Evolutionary conservation across 1,140 invertebrate genomes (phyloP).

Genomic region (Aleiodes sp.): DNA sequence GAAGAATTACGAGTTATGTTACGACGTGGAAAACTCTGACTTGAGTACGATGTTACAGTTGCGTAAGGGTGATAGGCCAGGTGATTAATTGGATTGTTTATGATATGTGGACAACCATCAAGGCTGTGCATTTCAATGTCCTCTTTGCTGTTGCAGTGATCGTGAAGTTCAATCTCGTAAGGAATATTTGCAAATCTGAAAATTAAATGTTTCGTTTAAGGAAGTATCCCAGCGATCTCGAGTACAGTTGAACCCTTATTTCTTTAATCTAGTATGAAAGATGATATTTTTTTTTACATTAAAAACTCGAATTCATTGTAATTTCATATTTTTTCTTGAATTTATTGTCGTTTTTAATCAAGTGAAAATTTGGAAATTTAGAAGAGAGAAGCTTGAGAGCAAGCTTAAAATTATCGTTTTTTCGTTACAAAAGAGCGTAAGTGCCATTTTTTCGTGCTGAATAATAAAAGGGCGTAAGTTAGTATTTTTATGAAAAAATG

Average conservation of each 20-base stretch:
- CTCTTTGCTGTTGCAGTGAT: conserved; percentile 50
- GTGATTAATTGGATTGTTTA: conserved; percentile 47
- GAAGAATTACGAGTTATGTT: conserved; percentile 50
- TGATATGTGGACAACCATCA: conserved; percentile 50
- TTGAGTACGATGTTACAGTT: conserved; percentile 48
- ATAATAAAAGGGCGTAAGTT: too few species aligned
- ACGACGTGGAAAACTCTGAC: conserved; percentile 49
- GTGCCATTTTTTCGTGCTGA: too few species aligned
- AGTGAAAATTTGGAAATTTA: too few species aligned
- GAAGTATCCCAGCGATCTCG: too few species aligned
- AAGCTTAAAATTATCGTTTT: too few species aligned
- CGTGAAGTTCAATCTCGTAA: conserved; percentile 54
- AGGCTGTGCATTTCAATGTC: conserved; percentile 56
- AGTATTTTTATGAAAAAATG: too few species aligned
- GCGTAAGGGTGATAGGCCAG: conserved; percentile 44
- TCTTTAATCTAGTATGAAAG: not conserved
- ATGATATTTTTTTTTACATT: not conserved
- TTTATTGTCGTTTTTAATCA: too few species aligned
- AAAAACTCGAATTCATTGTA: not conserved
- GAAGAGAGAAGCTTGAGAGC: too few species aligned
- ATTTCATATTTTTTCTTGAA: too few species aligned
- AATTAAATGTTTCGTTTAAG: conserved; percentile 5
- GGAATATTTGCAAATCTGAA: conserved; percentile 55
- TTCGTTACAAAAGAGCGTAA: too few species aligned
- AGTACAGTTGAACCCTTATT: too few species aligned